Percentiles rank a stretch among this genome's conserved stretches.
phyloP scores from a whole-genome alignment of 2,797 vertebrate genomes.

The Leuciscus waleckii region DNA sequence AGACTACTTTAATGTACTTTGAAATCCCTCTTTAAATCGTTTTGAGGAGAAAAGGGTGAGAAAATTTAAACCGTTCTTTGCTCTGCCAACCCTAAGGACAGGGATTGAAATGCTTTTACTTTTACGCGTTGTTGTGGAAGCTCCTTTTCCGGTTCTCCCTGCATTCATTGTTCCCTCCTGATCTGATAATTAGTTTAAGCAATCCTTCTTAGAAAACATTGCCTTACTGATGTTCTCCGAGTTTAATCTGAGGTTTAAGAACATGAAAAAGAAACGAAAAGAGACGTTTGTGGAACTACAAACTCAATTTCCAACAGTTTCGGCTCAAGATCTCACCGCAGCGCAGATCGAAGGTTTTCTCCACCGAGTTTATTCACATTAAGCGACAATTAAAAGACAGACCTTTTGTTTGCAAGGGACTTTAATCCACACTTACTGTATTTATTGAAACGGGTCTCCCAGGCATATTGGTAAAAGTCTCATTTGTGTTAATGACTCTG shows the following conservation, averaged over 20 bases:
- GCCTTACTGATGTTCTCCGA: not conserved
- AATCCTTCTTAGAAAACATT: constrained; percentile 7
- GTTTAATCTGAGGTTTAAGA: not conserved
- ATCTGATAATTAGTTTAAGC: constrained; percentile 52
- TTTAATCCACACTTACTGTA: constrained; percentile 33
- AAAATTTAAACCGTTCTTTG: not conserved
- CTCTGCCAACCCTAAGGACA: constrained; percentile 33
- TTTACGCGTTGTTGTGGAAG: not conserved
- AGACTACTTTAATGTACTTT: constrained; percentile 52
- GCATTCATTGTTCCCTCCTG: constrained; percentile 25
- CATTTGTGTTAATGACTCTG: constrained; percentile 62
- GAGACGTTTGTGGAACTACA: not conserved
- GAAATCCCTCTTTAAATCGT: constrained; percentile 58
- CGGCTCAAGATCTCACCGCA: not conserved
- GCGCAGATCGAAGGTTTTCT: not conserved
- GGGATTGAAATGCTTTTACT: constrained; percentile 39
- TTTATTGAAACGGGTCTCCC: constrained; percentile 48
- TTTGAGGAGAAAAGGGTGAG: constrained; percentile 33
- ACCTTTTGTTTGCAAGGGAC: not conserved
- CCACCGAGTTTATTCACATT: not conserved
- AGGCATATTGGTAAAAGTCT: constrained; percentile 56
- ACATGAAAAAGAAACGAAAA: not conserved
- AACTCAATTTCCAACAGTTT: not conserved
- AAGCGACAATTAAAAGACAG: not conserved
- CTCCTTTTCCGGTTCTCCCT: constrained; percentile 2